A percentile compares a stretch with the other conserved stretches of the same genome.
Evolutionary conservation across 2,113 vertebrate genomes (phyloP).

Genomic region (Tauraco erythrolophus): DNA sequence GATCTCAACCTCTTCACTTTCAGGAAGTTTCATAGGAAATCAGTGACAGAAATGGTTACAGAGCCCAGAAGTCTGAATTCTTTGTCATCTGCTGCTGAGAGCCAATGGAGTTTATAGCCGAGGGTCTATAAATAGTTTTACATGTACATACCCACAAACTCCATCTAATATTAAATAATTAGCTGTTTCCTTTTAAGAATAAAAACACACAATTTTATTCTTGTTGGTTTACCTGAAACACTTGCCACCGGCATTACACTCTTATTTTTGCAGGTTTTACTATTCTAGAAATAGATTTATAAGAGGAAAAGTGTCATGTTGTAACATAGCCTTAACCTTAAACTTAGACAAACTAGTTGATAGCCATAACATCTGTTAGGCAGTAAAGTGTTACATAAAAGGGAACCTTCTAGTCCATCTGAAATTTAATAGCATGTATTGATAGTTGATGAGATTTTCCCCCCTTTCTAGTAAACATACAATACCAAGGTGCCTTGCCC

Average conservation of each 20-base stretch:
- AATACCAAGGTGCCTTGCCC: slow-evolving; percentile 18
- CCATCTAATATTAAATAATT: neutral
- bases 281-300: neutral
- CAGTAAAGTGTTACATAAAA: slow-evolving; percentile 26
- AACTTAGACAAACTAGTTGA: neutral
- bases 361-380: slow-evolving; percentile 2
- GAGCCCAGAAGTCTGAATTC: neutral
- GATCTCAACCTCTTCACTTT: neutral
- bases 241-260: neutral
- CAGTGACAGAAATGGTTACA: neutral
- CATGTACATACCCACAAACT: neutral
- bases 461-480: neutral
- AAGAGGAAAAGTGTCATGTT: neutral
- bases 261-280: neutral
- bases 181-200: neutral
- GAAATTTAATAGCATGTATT: slow-evolving; percentile 63
- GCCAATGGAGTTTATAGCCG: neutral
- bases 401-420: slow-evolving; percentile 15
- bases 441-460: neutral
- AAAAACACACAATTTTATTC: neutral
- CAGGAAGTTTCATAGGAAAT: neutral
- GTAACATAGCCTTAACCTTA: neutral
- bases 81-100: neutral
- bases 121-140: neutral
- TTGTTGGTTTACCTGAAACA: neutral